A percentile compares a stretch with the other conserved stretches of the same genome.
These are phyloP conservation scores for Sarcophaga variegata DNA, from an alignment of 2,888 invertebrate genomes.

Conservation along the genomic window DNA sequence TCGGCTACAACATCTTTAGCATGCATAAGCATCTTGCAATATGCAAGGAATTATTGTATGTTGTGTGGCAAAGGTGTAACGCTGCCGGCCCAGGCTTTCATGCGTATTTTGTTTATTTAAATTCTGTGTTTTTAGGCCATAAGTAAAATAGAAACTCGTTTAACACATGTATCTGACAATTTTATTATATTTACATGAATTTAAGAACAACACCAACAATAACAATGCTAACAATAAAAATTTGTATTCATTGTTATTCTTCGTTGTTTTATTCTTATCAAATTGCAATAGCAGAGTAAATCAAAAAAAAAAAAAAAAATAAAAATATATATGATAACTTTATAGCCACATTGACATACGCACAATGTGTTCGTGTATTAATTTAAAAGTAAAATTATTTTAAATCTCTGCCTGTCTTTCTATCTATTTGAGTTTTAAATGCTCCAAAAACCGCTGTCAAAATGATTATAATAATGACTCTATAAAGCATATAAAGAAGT, in stretches of 20 bases:
- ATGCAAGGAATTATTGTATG: background rate
- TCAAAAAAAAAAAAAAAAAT: slow-evolving; percentile 16
- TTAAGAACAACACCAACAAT: background rate
- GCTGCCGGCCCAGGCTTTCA: background rate
- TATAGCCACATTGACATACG: slow-evolving; percentile 3
- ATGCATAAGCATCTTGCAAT: too few species aligned
- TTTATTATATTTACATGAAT: background rate
- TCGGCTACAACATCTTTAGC: too few species aligned
- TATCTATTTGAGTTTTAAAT: slow-evolving; percentile 29
- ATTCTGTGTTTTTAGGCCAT: slow-evolving; percentile 47
- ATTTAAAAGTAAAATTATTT: slow-evolving; percentile 6
- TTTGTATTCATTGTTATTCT: background rate
- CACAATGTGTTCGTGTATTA: background rate
- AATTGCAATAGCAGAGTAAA: slow-evolving; percentile 10
- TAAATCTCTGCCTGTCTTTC: slow-evolving; percentile 1
- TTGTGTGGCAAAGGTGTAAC: background rate
- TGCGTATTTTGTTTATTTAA: slow-evolving; percentile 1
- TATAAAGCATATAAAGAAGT: background rate
- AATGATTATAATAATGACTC: slow-evolving; percentile 21
- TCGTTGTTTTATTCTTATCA: slow-evolving; percentile 44
- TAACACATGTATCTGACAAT: too few species aligned
- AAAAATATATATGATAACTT: background rate
- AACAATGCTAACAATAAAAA: slow-evolving; percentile 19
- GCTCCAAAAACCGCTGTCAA: slow-evolving; percentile 55
- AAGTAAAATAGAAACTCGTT: background rate